Evolutionary conservation across 2,888 invertebrate genomes (phyloP).

Genomic region (Malacosoma neustria): DNA sequence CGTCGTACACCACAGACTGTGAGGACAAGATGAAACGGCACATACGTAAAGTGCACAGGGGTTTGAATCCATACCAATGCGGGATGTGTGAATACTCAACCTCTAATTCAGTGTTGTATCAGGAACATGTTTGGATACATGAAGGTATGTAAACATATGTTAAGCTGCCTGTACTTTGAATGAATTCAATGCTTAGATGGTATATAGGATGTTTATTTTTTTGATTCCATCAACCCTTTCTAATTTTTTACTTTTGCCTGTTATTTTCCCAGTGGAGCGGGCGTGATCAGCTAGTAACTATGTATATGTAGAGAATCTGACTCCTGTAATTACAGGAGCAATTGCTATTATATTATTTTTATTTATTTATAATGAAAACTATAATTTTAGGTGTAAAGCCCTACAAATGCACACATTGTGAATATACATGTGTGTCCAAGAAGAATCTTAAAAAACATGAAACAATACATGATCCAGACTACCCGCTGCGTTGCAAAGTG

Average conservation of each 20-base stretch:
- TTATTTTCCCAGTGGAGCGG: too few species aligned
- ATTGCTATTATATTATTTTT: constrained; percentile 1
- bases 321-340: too few species aligned
- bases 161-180: too few species aligned
- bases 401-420: constrained; percentile 44
- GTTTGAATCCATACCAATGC: constrained; percentile 51
- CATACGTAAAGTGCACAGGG: constrained; percentile 37
- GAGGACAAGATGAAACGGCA: constrained; percentile 41
- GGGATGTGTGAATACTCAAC: constrained; percentile 55
- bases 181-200: too few species aligned
- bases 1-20: background rate
- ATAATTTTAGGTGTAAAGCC: constrained; percentile 49
- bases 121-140: constrained; percentile 49
- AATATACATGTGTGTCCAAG: constrained; percentile 46
- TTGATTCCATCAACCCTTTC: too few species aligned
- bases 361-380: too few species aligned
- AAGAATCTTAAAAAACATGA: constrained; percentile 56
- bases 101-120: constrained; percentile 43
- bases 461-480: constrained; percentile 37
- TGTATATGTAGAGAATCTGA: too few species aligned
- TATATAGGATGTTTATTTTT: too few species aligned
- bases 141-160: constrained; percentile 39
- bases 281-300: too few species aligned
- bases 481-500: constrained; percentile 34
- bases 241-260: too few species aligned